phyloP scores from a whole-genome alignment of 2,888 invertebrate species.

The Adineta ricciae region DNA sequence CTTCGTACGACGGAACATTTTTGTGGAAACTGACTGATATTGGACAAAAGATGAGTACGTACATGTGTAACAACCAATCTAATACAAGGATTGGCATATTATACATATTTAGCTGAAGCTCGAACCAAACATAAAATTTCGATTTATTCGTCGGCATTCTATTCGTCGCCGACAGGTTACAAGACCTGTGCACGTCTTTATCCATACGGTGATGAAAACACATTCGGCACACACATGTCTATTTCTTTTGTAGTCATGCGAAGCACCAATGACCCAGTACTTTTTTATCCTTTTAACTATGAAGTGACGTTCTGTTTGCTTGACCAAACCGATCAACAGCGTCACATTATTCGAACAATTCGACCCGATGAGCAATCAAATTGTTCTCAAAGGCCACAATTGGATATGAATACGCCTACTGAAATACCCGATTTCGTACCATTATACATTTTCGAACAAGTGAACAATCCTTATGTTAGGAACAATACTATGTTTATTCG shows the following conservation, averaged over 20 bases:
- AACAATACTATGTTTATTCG: neutral
- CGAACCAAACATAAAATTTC: conserved; percentile 40
- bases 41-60: conserved; percentile 37
- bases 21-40: conserved; percentile 46
- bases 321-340: conserved; percentile 42
- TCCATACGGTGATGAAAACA: conserved; percentile 46
- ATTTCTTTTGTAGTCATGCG: conserved; percentile 46
- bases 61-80: too few relatives aligned
- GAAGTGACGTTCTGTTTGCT: conserved; percentile 45
- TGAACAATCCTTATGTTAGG: neutral
- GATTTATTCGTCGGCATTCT: conserved; percentile 44
- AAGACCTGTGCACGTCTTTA: conserved; percentile 45
- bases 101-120: conserved; percentile 38
- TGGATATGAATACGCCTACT: conserved; percentile 49
- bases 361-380: conserved; percentile 45
- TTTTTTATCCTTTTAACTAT: conserved; percentile 44
- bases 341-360: conserved; percentile 45
- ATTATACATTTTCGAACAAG: conserved; percentile 18
- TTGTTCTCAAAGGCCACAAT: conserved; percentile 44
- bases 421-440: conserved; percentile 47
- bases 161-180: conserved; percentile 42
- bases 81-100: too few relatives aligned
- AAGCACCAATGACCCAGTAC: conserved; percentile 43
- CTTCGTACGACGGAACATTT: conserved; percentile 41
- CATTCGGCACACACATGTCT: conserved; percentile 43